Evolutionary conservation across 2,113 vertebrate species (phyloP), one percentile per base, ranked within the genome.

Genomic region (Heterotilapia buettikoferi): DNA sequence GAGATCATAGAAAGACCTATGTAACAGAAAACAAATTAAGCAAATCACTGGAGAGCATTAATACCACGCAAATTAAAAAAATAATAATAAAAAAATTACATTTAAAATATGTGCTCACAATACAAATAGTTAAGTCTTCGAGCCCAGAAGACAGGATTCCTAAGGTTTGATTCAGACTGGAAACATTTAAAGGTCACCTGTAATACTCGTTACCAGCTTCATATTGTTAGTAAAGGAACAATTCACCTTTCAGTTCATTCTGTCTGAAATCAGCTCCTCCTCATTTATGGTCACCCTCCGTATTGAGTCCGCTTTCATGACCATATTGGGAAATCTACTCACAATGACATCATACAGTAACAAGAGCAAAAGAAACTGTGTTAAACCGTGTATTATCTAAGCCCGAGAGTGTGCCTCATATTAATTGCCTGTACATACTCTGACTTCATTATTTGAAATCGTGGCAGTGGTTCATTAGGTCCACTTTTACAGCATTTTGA

Each of bases 321-420:
- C n/a, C 12, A 11, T 33, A 31, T 59, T 59, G 7, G 56, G 56
- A 59, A 16, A 33, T 19, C 29, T 6, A 3, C 12, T 71, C 66
- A 43, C 12, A 71, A 9, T 18, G 21, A 73, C 38, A 45, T 73
- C 38, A 26, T 26, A 26, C 19, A 73, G 38, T 0, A 26, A 43
- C 21, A 26, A 45, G 0, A 24, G 38, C 5, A 73, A 24, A 73
- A 45, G 21, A 73, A 45, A 45, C 38, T 4, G 66, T 71, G 36
- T 26, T 24, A 26, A 73, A 45, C 66, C 0, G 8, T 9, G 38
- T 71, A 13, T 43, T 3, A 26, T 24, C 38, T 9, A 18, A 73
- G 2, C 21, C 21, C 9, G 0, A 73, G 68, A 73, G 21, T 0
- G 68, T 45, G 13, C 21, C n/a, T 71, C n/a, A 45, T 21, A 2